Percentiles rank a stretch among this genome's conserved stretches.
These are phyloP conservation scores for Bombus ignitus DNA, from an alignment of 1,140 invertebrate species.

Conservation along the genomic window DNA sequence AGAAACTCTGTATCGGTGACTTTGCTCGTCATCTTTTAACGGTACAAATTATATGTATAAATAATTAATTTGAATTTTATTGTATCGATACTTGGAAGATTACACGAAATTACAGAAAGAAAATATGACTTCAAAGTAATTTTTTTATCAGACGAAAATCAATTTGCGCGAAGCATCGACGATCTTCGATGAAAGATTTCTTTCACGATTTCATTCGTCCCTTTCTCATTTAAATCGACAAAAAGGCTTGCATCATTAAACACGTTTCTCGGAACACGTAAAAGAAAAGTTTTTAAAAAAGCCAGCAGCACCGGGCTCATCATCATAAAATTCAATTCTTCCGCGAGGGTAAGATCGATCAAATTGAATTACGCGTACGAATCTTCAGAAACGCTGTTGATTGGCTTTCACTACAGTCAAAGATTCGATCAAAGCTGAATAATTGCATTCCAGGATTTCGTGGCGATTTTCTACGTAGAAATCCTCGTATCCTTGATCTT, in stretches of 20 bases:
- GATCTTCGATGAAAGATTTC: not conserved
- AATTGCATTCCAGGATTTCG: conserved; percentile 1
- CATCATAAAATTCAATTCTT: conserved; percentile 2
- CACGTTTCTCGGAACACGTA: not conserved
- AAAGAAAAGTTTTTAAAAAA: not conserved
- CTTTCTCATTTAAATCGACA: not conserved
- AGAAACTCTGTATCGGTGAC: too few species aligned
- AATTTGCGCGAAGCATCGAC: not conserved
- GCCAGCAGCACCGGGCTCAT: not conserved
- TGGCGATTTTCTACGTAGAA: not conserved
- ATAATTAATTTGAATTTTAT: not conserved
- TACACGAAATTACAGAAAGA: too few species aligned
- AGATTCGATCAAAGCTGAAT: conserved; percentile 4
- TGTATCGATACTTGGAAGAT: too few species aligned
- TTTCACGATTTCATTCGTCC: not conserved
- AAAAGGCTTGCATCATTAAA: not conserved
- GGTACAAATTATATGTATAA: too few species aligned
- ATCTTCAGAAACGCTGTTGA: not conserved
- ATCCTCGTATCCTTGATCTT: not conserved
- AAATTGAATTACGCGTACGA: not conserved
- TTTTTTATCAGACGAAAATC: not conserved
- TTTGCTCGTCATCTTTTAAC: too few species aligned
- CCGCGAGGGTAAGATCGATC: not conserved
- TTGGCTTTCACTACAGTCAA: not conserved
- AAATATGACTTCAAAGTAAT: not conserved